These are phyloP conservation scores for Pitangus sulphuratus DNA, from an alignment of 2,797 vertebrate genomes.

Conservation along the genomic window DNA sequence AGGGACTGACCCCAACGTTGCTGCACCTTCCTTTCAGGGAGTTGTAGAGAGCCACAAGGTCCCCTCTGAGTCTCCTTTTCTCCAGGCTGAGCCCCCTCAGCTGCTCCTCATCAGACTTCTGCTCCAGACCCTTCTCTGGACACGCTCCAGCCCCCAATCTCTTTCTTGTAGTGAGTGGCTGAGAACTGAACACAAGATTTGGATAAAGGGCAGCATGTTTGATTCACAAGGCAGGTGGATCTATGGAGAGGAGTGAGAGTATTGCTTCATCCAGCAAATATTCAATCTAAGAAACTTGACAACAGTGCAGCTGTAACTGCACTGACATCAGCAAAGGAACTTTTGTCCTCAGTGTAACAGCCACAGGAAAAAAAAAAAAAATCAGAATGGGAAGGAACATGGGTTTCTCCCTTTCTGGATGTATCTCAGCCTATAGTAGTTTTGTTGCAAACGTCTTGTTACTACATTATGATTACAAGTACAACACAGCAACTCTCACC, in stretches of 20 bases:
- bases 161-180: background rate
- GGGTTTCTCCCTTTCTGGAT: background rate
- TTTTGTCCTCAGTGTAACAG: background rate
- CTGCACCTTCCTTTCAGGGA: background rate
- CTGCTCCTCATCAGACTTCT: background rate
- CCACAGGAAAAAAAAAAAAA: background rate
- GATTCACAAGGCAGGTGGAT: slow-evolving; percentile 6
- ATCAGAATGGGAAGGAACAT: background rate
- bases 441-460: background rate
- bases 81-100: background rate
- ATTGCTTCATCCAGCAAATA: slow-evolving; percentile 35
- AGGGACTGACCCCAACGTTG: background rate
- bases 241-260: background rate
- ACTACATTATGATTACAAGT: background rate
- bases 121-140: background rate
- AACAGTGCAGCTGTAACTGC: background rate
- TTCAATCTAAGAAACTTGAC: background rate
- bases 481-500: background rate
- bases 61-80: background rate
- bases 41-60: background rate
- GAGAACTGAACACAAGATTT: background rate
- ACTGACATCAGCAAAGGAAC: slow-evolving; percentile 8
- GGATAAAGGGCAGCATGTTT: background rate
- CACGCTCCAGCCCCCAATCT: accelerated
- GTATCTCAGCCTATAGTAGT: background rate